Evolutionary conservation across 2,888 invertebrate genomes (phyloP), one percentile per base, ranked within the genome.

Genomic region (Dynastes hyllus): DNA sequence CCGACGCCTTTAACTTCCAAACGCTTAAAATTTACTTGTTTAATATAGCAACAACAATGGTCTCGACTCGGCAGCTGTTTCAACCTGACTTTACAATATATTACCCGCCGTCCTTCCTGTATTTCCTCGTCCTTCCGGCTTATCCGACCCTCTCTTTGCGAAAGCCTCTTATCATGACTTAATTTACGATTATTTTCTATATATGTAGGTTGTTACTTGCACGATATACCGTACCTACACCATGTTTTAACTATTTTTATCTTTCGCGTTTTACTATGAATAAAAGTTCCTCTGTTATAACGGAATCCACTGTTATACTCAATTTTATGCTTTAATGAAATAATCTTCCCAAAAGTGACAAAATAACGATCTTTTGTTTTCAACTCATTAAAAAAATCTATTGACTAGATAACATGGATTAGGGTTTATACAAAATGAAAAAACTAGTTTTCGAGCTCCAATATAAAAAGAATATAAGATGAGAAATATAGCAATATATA

Each of bases 61-160:
- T 40, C 76, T 79, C 51, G 77, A 69, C 73, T 67, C 77, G 76
- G 77, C 81, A 81, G 79, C 81, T 81, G 81, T 79, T 81, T 75
- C 79, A 69, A 81, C 77, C 79, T 66, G 75, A 79, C 78, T 77
- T 71, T 61, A 76, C 69, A 77, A 81, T 83, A 81, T 79, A 83
- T 83, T 81, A 81, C 81, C 53, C 76, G 80, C 79, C 79, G 80
- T 83, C 82, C 82, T 82, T 83, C 83, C 82, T 78, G 82, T 80
- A 78, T 80, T 82, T 80, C 81, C 81, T 27, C 81, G 80, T 80
- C 80, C 81, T 83, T 83, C 82, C 83, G 81, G 80, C 79, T 71
- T 77, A 76, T 71, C 63, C 73, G 45, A 53, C 80, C 78, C 81
- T 77, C 67, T 75, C 81, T 75, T 78, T 78, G 53, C 78, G 69